These are phyloP conservation scores for Dromaius novaehollandiae DNA, from an alignment of 2,113 vertebrate genomes.

Conservation along the genomic window DNA sequence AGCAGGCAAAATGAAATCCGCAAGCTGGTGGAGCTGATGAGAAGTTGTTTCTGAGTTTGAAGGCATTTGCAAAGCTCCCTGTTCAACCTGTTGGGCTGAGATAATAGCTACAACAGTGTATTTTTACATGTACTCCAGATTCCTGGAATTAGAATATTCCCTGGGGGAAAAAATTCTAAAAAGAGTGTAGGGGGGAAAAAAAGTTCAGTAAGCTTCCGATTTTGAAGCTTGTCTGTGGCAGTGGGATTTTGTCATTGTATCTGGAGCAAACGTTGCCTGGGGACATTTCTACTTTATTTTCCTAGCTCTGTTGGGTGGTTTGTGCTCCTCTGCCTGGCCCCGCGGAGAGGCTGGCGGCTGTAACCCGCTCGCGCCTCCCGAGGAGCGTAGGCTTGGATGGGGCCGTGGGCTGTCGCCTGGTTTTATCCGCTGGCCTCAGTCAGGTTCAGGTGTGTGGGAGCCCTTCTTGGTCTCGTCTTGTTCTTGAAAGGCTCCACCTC, in stretches of 20 bases:
- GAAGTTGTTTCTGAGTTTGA: not conserved
- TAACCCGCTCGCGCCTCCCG: accelerated
- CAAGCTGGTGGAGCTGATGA: not conserved
- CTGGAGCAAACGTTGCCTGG: accelerated
- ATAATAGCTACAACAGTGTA: not conserved
- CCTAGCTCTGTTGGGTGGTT: not conserved
- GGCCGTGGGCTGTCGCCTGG: not conserved
- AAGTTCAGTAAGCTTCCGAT: not conserved
- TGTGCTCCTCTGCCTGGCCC: not conserved
- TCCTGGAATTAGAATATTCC: not conserved
- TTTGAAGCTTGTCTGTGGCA: not conserved
- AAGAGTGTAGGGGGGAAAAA: too few species aligned
- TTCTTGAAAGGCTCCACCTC: not conserved
- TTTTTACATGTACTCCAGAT: not conserved
- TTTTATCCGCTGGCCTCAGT: not conserved
- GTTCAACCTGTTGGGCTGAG: not conserved
- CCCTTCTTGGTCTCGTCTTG: not conserved
- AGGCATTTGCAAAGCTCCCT: not conserved
- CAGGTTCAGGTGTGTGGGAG: not conserved
- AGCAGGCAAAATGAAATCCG: accelerated
- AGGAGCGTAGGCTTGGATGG: not conserved
- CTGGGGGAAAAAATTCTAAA: not conserved
- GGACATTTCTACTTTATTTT: not conserved
- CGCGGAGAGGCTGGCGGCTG: not conserved
- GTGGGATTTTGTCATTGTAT: not conserved